phyloP scores from a whole-genome alignment of 2,888 invertebrate genomes.

The Gasteruption jaculator region DNA sequence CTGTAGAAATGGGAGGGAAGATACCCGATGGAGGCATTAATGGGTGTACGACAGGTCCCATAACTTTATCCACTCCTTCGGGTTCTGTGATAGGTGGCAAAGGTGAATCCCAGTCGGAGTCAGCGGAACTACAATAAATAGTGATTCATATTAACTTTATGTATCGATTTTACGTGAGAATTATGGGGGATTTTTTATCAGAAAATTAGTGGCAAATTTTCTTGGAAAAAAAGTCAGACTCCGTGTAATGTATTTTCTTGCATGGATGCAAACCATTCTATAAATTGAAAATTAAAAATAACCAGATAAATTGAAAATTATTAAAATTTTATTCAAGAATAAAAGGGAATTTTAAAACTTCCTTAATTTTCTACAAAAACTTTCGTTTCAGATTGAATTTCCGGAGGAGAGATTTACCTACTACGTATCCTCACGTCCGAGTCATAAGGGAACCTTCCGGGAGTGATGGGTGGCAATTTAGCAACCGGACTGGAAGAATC shows the following conservation, averaged over 20 bases:
- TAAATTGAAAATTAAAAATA: slow-evolving; percentile 5
- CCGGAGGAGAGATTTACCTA: no score
- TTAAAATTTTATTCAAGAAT: slow-evolving; percentile 14
- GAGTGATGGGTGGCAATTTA: slow-evolving; percentile 61
- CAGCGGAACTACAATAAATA: slow-evolving; percentile 42
- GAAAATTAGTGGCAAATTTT: no score
- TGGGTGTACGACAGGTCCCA: slow-evolving; percentile 40
- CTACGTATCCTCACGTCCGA: slow-evolving; percentile 33
- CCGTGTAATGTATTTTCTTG: neutral
- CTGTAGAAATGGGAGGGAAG: slow-evolving; percentile 42
- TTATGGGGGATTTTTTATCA: no score
- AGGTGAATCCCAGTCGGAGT: slow-evolving; percentile 43
- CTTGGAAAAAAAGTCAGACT: no score
- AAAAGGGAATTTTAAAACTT: slow-evolving; percentile 8
- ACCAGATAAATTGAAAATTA: slow-evolving; percentile 18
- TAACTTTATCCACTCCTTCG: slow-evolving; percentile 35
- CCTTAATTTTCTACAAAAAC: neutral
- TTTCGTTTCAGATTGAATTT: no score
- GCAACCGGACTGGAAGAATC: slow-evolving; percentile 51
- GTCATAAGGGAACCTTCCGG: slow-evolving; percentile 32
- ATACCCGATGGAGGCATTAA: slow-evolving; percentile 36
- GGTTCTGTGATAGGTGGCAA: slow-evolving; percentile 42
- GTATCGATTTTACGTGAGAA: no score
- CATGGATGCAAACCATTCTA: neutral
- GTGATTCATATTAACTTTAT: no score